Conservation (phyloP, 2,888 invertebrate genomes). For the Cosmia pyralina region DNA sequence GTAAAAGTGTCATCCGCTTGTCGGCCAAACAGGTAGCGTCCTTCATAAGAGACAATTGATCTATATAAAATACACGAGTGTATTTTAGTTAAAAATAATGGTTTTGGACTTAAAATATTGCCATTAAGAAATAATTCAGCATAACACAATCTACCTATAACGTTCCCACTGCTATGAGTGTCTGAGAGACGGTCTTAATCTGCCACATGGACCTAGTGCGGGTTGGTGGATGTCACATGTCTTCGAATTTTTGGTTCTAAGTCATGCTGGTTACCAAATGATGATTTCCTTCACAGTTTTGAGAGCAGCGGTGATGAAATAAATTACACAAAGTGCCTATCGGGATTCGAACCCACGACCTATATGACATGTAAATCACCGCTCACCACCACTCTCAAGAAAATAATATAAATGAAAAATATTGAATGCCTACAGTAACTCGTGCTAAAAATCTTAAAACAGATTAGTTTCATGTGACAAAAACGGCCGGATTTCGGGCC, state of each 20-base stretch:
- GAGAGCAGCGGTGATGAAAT: neutral
- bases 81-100: neutral
- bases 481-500: no score
- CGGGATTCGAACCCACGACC: neutral
- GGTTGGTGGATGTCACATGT: neutral
- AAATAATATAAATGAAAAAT: neutral
- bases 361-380: no score
- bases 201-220: neutral
- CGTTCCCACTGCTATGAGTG: neutral
- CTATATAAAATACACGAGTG: slow-evolving; percentile 19
- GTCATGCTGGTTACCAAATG: neutral
- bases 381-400: neutral
- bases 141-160: neutral
- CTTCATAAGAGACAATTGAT: slow-evolving; percentile 62
- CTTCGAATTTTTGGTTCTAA: neutral
- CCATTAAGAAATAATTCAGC: neutral
- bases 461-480: neutral
- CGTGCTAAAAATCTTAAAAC: neutral
- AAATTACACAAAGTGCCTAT: neutral
- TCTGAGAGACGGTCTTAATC: neutral
- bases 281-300: neutral
- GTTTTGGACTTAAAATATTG: neutral
- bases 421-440: neutral
- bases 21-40: slow-evolving; percentile 63
- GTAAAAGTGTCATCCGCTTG: slow-evolving; percentile 81